Percentiles rank a stretch among this genome's conserved stretches.
Evolutionary conservation across 2,888 invertebrate genomes (phyloP).

Genomic region (Leptogaster cylindrica): DNA sequence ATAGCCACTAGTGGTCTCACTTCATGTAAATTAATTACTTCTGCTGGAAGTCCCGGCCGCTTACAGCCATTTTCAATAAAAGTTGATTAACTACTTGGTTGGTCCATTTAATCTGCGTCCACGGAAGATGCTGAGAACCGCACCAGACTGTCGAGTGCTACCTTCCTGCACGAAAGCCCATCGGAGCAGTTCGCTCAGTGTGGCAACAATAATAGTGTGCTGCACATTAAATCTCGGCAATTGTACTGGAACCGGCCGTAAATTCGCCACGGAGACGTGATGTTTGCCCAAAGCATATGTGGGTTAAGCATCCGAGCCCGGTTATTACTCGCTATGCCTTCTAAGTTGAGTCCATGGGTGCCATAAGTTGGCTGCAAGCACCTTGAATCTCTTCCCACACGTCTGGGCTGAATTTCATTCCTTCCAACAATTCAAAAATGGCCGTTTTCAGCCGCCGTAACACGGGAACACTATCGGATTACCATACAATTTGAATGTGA

Average conservation of each 20-base stretch:
- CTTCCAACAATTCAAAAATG: background rate
- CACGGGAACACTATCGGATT: conserved; percentile 11
- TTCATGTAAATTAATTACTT: conserved; percentile 17
- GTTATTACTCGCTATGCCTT: background rate
- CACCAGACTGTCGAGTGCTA: too few relatives aligned
- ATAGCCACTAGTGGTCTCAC: background rate
- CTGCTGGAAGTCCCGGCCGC: too few relatives aligned
- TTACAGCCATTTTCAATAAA: too few relatives aligned
- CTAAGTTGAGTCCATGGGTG: too few relatives aligned
- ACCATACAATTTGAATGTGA: conserved; percentile 33
- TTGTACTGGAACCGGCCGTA: background rate
- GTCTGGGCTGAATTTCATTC: background rate
- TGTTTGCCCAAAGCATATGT: background rate
- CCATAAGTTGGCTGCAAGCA: too few relatives aligned
- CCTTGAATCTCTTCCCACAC: conserved; percentile 14
- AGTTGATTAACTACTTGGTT: too few relatives aligned
- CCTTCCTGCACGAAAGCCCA: too few relatives aligned
- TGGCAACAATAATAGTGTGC: too few relatives aligned
- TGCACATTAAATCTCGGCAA: too few relatives aligned
- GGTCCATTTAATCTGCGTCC: too few relatives aligned
- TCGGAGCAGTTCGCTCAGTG: too few relatives aligned
- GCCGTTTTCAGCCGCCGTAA: background rate
- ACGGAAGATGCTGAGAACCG: too few relatives aligned
- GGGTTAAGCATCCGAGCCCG: background rate
- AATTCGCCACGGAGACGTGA: background rate